phyloP scores from a whole-genome alignment of 2,113 vertebrate genomes.

The Chamaetylas fuelleborni region DNA sequence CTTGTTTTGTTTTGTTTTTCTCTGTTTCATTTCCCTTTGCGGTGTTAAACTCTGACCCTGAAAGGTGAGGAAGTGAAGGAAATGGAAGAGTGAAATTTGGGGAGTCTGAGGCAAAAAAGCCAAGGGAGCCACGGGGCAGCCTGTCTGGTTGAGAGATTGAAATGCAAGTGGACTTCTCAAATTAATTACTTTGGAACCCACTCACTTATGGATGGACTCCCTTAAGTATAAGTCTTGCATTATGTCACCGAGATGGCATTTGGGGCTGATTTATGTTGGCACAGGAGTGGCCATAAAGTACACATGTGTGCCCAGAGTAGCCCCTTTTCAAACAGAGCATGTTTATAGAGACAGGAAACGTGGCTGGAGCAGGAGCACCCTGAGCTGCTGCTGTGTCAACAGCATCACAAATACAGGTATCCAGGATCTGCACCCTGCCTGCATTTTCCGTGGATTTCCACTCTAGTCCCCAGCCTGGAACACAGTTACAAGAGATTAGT shows the following conservation, averaged over 20 bases:
- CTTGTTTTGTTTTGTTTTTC: conserved; percentile 50
- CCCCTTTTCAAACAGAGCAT: conserved; percentile 50
- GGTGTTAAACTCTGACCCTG: conserved; percentile 39
- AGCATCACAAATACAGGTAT: conserved; percentile 57
- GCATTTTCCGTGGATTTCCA: conserved; percentile 38
- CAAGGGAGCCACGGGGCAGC: not conserved
- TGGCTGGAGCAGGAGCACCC: conserved; percentile 49
- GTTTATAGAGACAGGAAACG: conserved; percentile 65
- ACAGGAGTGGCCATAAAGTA: conserved; percentile 49
- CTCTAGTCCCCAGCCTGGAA: not conserved
- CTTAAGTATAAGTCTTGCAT: conserved; percentile 15
- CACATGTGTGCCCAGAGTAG: conserved; percentile 58
- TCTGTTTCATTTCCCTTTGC: conserved; percentile 61
- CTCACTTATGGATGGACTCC: conserved; percentile 31
- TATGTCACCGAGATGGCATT: conserved; percentile 68
- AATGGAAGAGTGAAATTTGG: conserved; percentile 50
- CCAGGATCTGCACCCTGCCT: conserved; percentile 54
- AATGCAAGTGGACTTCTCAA: conserved; percentile 45
- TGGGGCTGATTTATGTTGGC: conserved; percentile 67
- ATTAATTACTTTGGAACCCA: conserved; percentile 51
- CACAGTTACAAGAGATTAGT: not conserved
- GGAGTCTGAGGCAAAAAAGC: not conserved
- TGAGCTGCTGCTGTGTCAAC: conserved; percentile 60
- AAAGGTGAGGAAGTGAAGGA: conserved; percentile 60
- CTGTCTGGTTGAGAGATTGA: conserved; percentile 39